These are phyloP conservation scores for Barnardius zonarius DNA, from an alignment of 2,113 vertebrate species.

Conservation along the genomic window DNA sequence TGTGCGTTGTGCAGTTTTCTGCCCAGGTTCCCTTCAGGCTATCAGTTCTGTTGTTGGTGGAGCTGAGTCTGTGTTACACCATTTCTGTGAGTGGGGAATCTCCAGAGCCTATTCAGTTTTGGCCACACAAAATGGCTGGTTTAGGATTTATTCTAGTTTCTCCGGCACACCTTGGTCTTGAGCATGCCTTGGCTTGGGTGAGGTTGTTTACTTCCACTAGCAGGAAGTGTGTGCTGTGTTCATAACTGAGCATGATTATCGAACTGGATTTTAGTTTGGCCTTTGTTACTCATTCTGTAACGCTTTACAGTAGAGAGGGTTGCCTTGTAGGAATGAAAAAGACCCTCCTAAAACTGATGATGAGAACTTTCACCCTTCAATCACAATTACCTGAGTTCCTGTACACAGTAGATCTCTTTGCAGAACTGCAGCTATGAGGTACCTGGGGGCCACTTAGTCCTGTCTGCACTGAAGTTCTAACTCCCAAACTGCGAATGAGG, in stretches of 20 bases:
- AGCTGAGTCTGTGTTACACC: accelerated
- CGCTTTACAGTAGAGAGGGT: not conserved
- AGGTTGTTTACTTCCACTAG: conserved; percentile 8
- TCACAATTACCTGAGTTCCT: not conserved
- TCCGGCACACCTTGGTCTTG: not conserved
- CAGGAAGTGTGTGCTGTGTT: not conserved
- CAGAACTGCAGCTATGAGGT: accelerated
- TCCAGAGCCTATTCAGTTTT: not conserved
- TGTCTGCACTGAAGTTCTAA: not conserved
- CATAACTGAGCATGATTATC: not conserved
- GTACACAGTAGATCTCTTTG: not conserved
- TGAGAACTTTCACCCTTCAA: not conserved
- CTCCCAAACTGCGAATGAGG: not conserved
- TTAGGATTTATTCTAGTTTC: not conserved
- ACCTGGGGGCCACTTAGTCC: not conserved
- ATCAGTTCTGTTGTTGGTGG: not conserved
- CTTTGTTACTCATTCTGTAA: not conserved
- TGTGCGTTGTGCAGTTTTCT: not conserved
- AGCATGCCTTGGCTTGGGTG: not conserved
- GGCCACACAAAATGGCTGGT: not conserved
- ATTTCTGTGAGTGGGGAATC: not conserved
- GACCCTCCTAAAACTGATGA: not conserved
- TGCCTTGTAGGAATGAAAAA: not conserved
- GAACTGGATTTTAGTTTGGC: not conserved
- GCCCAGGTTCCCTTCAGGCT: not conserved